Percentiles rank a stretch among this genome's conserved stretches.
Conservation (phyloP, 2,797 vertebrate genomes). For the Eulemur albifrons region DNA sequence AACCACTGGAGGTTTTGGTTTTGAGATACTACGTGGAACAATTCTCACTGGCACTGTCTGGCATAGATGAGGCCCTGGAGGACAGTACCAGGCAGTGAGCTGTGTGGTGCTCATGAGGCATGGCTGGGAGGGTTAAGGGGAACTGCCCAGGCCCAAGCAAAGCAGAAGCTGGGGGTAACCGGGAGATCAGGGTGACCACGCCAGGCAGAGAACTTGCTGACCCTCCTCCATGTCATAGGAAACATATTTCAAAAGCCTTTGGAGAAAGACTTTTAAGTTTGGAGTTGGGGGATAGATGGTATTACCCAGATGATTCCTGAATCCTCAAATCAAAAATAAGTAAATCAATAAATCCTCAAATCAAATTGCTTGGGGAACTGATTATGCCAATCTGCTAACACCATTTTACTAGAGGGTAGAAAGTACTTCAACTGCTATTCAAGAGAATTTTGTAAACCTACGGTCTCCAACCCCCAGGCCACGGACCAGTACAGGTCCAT, state of each 20-base stretch:
- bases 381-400: background rate
- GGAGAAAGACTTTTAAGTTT: background rate
- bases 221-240: background rate
- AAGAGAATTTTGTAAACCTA: background rate
- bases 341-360: background rate
- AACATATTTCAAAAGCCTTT: background rate
- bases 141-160: background rate
- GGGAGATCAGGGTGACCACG: background rate
- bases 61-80: background rate
- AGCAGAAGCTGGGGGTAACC: background rate
- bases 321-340: background rate
- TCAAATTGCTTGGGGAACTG: background rate
- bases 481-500: too few species aligned
- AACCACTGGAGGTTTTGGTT: background rate
- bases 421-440: background rate
- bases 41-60: background rate
- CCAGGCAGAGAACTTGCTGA: background rate
- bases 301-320: background rate
- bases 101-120: accelerated
- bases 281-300: background rate
- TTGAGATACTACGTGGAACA: background rate
- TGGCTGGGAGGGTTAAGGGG: background rate
- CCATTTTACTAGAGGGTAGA: background rate
- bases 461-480: too few species aligned
- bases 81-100: background rate